Conservation (phyloP, 2,888 invertebrate species). For the Flexamia atlantica region DNA sequence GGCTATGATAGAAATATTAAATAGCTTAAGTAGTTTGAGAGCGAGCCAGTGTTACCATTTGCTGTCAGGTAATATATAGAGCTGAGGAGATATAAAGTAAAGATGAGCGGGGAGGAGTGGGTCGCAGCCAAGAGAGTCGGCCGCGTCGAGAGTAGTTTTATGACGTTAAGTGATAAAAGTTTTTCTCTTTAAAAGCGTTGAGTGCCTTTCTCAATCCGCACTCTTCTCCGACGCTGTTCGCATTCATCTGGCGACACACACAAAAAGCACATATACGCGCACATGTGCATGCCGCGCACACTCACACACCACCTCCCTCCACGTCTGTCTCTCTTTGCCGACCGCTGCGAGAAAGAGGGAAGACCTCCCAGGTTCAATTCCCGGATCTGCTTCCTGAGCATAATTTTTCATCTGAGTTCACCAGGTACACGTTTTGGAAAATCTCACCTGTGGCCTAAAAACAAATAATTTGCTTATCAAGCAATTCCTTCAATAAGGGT, state of each 20-base stretch:
- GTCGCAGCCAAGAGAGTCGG: neutral
- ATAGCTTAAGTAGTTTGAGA: too few species aligned
- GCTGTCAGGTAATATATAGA: neutral
- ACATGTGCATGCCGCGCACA: neutral
- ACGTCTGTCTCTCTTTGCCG: too few species aligned
- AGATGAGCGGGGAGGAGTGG: neutral
- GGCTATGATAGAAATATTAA: too few species aligned
- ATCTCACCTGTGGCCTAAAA: too few species aligned
- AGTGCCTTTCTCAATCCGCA: slow-evolving; percentile 64
- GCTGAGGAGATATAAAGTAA: neutral
- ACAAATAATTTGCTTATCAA: too few species aligned
- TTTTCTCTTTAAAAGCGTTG: slow-evolving; percentile 65
- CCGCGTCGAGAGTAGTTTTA: slow-evolving; percentile 22
- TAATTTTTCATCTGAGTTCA: too few species aligned
- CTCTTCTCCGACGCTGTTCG: slow-evolving; percentile 15
- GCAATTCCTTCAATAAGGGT: too few species aligned
- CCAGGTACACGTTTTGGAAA: too few species aligned
- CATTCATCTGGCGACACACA: slow-evolving; percentile 31
- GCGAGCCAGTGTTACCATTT: too few species aligned
- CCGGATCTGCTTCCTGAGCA: too few species aligned
- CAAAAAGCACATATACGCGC: neutral
- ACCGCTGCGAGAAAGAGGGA: too few species aligned
- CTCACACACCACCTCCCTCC: neutral
- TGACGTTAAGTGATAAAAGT: slow-evolving; percentile 61
- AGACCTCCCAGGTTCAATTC: too few species aligned